Percentiles rank a stretch among this genome's conserved stretches.
Evolutionary conservation across 2,888 invertebrate species (phyloP).

Genomic region (Tipula lateralis): DNA sequence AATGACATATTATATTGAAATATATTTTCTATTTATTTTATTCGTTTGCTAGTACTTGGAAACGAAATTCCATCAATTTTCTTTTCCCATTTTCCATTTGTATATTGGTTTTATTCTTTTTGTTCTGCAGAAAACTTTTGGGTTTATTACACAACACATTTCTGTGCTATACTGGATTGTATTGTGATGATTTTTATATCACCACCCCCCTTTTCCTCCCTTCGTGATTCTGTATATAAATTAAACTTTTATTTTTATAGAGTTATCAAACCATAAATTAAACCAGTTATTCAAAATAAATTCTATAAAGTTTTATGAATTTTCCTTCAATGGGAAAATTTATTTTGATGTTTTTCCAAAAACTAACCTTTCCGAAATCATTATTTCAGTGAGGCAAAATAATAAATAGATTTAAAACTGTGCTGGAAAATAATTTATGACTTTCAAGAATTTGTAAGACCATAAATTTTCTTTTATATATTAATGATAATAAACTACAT

Average conservation of each 20-base stretch:
- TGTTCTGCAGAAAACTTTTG: not conserved
- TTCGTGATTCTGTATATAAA: not conserved
- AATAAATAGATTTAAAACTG: not conserved
- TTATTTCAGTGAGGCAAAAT: not conserved
- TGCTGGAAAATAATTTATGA: not conserved
- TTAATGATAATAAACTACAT: too few species aligned
- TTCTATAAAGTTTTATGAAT: not conserved
- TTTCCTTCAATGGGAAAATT: not conserved
- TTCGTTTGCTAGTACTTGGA: not conserved
- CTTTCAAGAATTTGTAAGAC: too few species aligned
- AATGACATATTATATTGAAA: not conserved
- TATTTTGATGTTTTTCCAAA: slow-evolving; percentile 7
- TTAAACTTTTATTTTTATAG: not conserved
- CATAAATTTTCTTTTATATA: too few species aligned
- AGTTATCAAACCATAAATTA: slow-evolving; percentile 11
- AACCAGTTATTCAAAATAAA: not conserved
- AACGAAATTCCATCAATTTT: not conserved
- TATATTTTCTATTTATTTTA: not conserved
- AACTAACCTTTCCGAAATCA: not conserved
- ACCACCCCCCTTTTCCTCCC: not conserved
- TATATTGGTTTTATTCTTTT: not conserved
- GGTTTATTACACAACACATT: not conserved
- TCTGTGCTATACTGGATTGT: not conserved
- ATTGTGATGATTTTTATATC: too few species aligned
- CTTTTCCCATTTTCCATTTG: not conserved